These are phyloP conservation scores for Pampusana beccarii DNA, from an alignment of 2,113 vertebrate genomes.

Conservation along the genomic window DNA sequence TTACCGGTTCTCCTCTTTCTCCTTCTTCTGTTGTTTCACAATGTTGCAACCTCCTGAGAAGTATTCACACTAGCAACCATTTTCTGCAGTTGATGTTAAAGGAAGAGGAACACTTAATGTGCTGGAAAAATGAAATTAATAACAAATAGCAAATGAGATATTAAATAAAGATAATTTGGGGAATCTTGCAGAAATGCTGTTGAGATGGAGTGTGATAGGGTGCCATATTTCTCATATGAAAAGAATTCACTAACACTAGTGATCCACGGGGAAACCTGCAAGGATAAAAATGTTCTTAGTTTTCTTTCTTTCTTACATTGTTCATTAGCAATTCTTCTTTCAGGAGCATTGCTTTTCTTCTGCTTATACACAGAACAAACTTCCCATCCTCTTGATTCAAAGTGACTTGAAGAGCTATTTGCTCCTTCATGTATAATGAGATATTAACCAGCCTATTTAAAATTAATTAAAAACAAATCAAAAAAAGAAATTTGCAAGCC, in stretches of 20 bases:
- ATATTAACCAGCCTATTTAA: background rate
- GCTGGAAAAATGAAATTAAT: background rate
- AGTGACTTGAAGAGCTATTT: background rate
- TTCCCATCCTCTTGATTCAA: background rate
- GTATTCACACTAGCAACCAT: background rate
- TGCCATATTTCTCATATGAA: background rate
- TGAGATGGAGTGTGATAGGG: background rate
- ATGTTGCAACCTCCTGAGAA: background rate
- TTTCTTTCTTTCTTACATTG: background rate
- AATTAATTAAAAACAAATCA: background rate
- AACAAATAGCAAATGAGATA: background rate
- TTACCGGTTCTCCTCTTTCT: background rate
- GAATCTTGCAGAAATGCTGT: background rate
- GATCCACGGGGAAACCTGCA: background rate
- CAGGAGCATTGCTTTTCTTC: background rate
- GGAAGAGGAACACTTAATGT: background rate
- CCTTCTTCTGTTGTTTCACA: background rate
- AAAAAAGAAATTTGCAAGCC: background rate
- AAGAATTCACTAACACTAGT: background rate
- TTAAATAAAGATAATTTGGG: background rate
- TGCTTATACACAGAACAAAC: background rate
- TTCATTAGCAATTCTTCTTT: background rate
- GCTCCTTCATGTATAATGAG: background rate
- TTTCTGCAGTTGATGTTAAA: background rate
- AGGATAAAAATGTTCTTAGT: background rate